Percentiles rank a stretch among this genome's conserved stretches.
These are phyloP conservation scores for Drosophila malerkotliana DNA, from an alignment of 1,140 invertebrate species.

Conservation along the genomic window DNA sequence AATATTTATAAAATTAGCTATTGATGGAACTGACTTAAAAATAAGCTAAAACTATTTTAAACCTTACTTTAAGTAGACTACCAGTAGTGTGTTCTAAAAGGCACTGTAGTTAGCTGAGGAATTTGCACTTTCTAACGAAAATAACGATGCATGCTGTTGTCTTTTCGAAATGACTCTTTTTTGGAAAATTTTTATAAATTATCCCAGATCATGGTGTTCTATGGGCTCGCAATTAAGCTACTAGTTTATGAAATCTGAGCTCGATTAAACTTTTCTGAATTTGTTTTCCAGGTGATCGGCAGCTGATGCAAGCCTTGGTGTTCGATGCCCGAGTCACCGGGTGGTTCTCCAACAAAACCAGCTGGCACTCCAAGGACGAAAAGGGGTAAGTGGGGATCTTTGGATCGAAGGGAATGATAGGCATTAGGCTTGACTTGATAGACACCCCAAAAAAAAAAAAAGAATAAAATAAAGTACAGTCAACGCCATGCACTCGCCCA, in stretches of 20 bases:
- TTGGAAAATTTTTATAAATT: no score
- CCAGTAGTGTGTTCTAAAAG: constrained; percentile 9
- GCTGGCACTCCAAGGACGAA: constrained; percentile 88
- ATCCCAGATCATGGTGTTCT: no score
- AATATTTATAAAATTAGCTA: not conserved
- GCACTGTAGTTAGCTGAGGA: constrained; percentile 70
- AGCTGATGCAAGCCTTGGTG: constrained; percentile 92
- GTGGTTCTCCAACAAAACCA: constrained; percentile 91
- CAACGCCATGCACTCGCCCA: constrained; percentile 42
- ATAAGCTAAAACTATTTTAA: not conserved
- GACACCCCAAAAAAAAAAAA: constrained; percentile 39
- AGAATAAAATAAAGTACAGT: constrained; percentile 49
- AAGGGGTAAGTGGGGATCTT: constrained; percentile 86
- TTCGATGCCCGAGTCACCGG: constrained; percentile 94
- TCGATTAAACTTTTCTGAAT: not conserved
- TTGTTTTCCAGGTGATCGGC: constrained; percentile 89
- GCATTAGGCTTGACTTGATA: constrained; percentile 45
- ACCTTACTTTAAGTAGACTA: constrained; percentile 1
- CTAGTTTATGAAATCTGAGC: not conserved
- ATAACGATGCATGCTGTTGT: constrained; percentile 37
- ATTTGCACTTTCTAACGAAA: constrained; percentile 69
- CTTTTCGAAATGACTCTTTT: not conserved
- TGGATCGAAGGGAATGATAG: not conserved
- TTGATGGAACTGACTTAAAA: not conserved
- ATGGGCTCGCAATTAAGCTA: no score